Evolutionary conservation across 2,888 invertebrate species (phyloP).

Genomic region (Amphipyra berbera): DNA sequence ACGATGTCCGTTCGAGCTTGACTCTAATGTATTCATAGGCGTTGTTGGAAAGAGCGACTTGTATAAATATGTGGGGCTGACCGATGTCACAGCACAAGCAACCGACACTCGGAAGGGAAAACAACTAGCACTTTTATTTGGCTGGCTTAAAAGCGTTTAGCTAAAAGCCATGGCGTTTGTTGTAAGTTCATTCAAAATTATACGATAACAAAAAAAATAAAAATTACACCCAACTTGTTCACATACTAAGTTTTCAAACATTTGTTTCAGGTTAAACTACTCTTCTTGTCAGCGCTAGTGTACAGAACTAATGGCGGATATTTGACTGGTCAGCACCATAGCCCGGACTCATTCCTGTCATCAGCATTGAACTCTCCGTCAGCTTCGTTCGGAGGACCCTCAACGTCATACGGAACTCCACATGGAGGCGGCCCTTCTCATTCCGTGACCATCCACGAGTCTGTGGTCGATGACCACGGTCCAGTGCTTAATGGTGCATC

Average conservation of each 20-base stretch:
- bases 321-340: slow-evolving; percentile 70
- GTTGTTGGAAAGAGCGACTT: slow-evolving; percentile 76
- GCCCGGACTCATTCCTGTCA: slow-evolving; percentile 76
- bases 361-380: slow-evolving; percentile 80
- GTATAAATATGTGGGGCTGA: slow-evolving; percentile 85
- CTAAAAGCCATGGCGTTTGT: slow-evolving; percentile 89
- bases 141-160: slow-evolving; percentile 87
- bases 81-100: slow-evolving; percentile 80
- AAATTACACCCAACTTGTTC: background rate
- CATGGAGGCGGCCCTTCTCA: slow-evolving; percentile 1
- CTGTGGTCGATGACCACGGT: slow-evolving; percentile 56
- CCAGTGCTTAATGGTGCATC: slow-evolving; percentile 42
- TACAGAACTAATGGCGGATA: slow-evolving; percentile 78
- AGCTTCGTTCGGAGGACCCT: slow-evolving; percentile 79
- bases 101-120: slow-evolving; percentile 80
- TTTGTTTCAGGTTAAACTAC: slow-evolving; percentile 81
- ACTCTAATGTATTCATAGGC: slow-evolving; percentile 79
- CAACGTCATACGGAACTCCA: slow-evolving; percentile 75
- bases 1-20: slow-evolving; percentile 67
- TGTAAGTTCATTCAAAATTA: slow-evolving; percentile 79
- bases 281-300: slow-evolving; percentile 78
- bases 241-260: slow-evolving; percentile 31
- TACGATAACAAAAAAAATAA: slow-evolving; percentile 12
- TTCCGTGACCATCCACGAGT: slow-evolving; percentile 47
- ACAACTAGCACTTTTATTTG: slow-evolving; percentile 76